Evolutionary conservation across 2,888 invertebrate species (phyloP).

Genomic region (Stenchaetothrips biformis): DNA sequence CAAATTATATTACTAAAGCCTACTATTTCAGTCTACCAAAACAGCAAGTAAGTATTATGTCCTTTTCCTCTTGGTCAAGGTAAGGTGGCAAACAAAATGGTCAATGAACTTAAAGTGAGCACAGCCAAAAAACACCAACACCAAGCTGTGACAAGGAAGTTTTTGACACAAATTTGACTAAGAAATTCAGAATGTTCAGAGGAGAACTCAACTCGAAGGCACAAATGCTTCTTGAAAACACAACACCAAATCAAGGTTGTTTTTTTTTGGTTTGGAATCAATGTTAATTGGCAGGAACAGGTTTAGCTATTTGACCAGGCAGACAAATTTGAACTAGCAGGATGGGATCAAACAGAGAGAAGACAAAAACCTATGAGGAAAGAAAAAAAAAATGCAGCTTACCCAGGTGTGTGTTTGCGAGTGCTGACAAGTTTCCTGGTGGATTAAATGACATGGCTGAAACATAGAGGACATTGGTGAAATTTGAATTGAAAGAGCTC

Average conservation of each 20-base stretch:
- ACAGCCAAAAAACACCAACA: no score
- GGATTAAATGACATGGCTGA: background rate
- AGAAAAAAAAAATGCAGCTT: background rate
- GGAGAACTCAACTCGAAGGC: background rate
- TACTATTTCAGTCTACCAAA: no score
- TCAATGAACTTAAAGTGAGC: no score
- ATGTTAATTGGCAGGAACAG: background rate
- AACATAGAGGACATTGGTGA: background rate
- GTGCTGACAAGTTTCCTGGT: background rate
- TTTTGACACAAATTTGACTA: no score
- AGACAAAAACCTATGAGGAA: background rate
- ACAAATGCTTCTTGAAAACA: background rate
- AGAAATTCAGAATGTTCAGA: background rate
- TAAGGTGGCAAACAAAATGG: no score
- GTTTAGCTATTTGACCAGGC: background rate
- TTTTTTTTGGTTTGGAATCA: background rate
- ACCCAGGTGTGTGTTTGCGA: background rate
- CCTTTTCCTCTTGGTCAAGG: no score
- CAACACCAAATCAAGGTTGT: background rate
- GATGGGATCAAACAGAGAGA: background rate
- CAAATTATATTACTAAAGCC: no score
- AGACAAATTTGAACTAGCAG: background rate
- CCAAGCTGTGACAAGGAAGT: no score
- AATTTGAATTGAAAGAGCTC: background rate
- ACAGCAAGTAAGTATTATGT: no score